Percentiles rank a stretch among this genome's conserved stretches.
Evolutionary conservation across 2,113 vertebrate genomes (phyloP).

Genomic region (Sebastes schlegelii): DNA sequence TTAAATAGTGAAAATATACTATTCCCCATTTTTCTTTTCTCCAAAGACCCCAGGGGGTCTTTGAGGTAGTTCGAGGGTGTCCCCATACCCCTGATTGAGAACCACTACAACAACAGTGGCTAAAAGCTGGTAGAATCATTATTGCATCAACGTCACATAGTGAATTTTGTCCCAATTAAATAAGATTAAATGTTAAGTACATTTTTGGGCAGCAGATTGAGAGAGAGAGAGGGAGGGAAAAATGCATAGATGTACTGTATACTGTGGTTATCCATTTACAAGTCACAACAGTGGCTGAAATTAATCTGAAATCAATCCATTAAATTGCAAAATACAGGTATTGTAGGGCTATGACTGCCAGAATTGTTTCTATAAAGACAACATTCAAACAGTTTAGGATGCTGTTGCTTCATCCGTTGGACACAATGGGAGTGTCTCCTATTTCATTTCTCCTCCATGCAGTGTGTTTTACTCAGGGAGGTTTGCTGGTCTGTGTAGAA

Average conservation of each 20-base stretch:
- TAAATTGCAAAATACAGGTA: neutral
- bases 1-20: too few relatives aligned
- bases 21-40: too few relatives aligned
- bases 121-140: neutral
- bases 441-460: neutral
- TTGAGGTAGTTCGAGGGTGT: too few relatives aligned
- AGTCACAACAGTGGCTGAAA: neutral
- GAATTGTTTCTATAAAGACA: neutral
- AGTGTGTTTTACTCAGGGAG: neutral
- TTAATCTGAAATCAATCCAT: neutral
- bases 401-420: neutral
- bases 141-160: neutral
- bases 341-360: neutral
- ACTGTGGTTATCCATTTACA: neutral
- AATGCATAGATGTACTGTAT: neutral
- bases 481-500: constrained; percentile 2
- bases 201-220: neutral
- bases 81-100: too few relatives aligned
- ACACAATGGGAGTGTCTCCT: neutral
- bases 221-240: neutral
- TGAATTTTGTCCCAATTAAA: neutral
- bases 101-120: neutral
- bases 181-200: neutral
- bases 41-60: too few relatives aligned
- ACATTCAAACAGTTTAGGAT: neutral